Evolutionary conservation across 2,888 invertebrate genomes (phyloP).

Genomic region (Liodrosophila aerea): DNA sequence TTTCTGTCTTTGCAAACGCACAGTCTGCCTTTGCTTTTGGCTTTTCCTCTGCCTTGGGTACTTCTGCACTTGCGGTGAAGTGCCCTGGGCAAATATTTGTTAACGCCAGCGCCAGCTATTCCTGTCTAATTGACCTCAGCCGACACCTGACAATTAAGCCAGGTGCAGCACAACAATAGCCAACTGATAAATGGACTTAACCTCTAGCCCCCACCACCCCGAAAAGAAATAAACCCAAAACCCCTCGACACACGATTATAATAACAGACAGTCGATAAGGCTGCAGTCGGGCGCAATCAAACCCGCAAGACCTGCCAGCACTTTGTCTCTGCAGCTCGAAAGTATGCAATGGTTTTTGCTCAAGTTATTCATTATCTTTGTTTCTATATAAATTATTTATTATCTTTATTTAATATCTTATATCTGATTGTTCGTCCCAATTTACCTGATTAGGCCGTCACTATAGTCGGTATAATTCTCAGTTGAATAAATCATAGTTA

Average conservation of each 20-base stretch:
- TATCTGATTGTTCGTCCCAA: no score
- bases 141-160: slow-evolving; percentile 52
- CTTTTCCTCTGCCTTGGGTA: not conserved
- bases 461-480: not conserved
- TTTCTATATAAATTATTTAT: not conserved
- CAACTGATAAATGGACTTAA: slow-evolving; percentile 33
- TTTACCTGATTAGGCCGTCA: not conserved
- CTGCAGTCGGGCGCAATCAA: not conserved
- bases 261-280: no score
- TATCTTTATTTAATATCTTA: not conserved
- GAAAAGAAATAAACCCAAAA: no score
- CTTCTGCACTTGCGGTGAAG: slow-evolving; percentile 13
- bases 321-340: no score
- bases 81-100: slow-evolving; percentile 43
- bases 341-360: no score
- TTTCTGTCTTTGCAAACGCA: slow-evolving; percentile 21
- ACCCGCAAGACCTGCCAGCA: not conserved
- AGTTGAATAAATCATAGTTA: not conserved
- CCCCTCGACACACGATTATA: not conserved
- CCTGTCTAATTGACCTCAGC: slow-evolving; percentile 48
- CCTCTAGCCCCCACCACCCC: not conserved
- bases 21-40: slow-evolving; percentile 7
- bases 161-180: slow-evolving; percentile 23
- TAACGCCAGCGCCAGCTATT: slow-evolving; percentile 28
- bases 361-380: no score